phyloP scores from a whole-genome alignment of 1,140 invertebrate species.

The Drosophila cardini region DNA sequence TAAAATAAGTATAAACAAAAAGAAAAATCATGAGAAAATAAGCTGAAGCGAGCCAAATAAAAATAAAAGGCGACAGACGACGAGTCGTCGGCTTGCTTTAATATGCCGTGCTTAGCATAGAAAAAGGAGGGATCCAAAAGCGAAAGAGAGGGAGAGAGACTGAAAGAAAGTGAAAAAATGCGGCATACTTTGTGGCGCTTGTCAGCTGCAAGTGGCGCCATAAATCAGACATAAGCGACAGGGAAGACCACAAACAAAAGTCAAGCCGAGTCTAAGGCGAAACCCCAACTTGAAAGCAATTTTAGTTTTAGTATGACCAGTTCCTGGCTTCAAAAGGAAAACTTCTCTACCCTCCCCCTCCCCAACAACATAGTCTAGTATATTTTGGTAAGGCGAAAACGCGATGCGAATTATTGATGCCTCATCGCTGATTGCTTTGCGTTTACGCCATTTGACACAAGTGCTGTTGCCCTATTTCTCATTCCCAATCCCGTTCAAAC shows the following conservation, averaged over 20 bases:
- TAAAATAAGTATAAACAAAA: constrained; percentile 27
- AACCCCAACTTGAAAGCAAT: constrained; percentile 57
- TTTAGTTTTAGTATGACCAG: constrained; percentile 73
- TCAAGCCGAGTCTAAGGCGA: constrained; percentile 61
- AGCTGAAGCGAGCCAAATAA: constrained; percentile 43
- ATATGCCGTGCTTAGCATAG: constrained; percentile 41
- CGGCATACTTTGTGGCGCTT: constrained; percentile 53
- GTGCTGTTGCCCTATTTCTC: constrained; percentile 23
- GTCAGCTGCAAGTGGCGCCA: constrained; percentile 72
- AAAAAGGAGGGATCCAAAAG: neutral
- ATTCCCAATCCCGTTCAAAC: neutral
- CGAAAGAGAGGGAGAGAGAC: neutral
- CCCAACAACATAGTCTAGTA: neutral
- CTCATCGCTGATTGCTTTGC: constrained; percentile 79
- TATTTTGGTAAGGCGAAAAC: constrained; percentile 45
- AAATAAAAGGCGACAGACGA: constrained; percentile 31
- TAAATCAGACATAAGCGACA: constrained; percentile 60
- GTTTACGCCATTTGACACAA: constrained; percentile 77
- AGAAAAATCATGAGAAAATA: constrained; percentile 6
- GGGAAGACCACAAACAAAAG: constrained; percentile 44
- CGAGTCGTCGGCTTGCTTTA: constrained; percentile 36
- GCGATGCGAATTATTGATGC: constrained; percentile 80
- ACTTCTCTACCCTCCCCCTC: neutral
- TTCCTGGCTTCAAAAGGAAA: constrained; percentile 7
- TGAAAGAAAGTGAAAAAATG: constrained; percentile 35